Conservation (phyloP, 2,113 vertebrate genomes). For the Scolopax mira region DNA sequence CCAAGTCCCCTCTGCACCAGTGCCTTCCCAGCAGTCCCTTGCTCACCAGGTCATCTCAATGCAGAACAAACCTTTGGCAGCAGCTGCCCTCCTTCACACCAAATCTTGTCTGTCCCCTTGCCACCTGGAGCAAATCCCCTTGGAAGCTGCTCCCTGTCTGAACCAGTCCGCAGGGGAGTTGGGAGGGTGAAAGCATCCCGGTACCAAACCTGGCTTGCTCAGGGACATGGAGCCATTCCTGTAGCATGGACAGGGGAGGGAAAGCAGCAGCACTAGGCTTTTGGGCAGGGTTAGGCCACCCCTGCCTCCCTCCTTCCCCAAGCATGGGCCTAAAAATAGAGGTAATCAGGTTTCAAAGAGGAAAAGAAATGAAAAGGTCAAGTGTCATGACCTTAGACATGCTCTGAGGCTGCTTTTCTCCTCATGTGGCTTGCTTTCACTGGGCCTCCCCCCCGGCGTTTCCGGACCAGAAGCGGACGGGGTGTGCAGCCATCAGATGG, state of each 20-base stretch:
- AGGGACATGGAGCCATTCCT: accelerated
- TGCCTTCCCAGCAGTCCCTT: neutral
- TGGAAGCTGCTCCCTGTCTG: neutral
- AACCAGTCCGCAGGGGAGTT: neutral
- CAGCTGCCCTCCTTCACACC: neutral
- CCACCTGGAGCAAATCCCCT: accelerated
- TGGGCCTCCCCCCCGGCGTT: conserved; percentile 26
- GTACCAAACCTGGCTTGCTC: neutral
- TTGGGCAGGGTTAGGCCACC: neutral
- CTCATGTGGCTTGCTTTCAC: neutral
- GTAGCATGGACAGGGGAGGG: neutral
- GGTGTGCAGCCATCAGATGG: neutral
- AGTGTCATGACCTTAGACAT: conserved; percentile 49
- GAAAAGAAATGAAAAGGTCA: conserved; percentile 56
- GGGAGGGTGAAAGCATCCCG: neutral
- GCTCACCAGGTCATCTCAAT: neutral
- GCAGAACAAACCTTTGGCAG: neutral
- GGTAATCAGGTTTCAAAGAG: conserved; percentile 69
- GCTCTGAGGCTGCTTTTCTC: conserved; percentile 57
- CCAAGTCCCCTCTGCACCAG: accelerated
- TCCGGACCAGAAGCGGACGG: conserved; percentile 1
- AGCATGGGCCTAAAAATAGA: conserved; percentile 54
- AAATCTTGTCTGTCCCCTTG: neutral
- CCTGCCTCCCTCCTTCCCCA: neutral
- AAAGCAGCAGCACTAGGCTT: neutral